Base-by-base conservation (phyloP, 2,888 invertebrate species). In the Unio delphinus region DNA sequence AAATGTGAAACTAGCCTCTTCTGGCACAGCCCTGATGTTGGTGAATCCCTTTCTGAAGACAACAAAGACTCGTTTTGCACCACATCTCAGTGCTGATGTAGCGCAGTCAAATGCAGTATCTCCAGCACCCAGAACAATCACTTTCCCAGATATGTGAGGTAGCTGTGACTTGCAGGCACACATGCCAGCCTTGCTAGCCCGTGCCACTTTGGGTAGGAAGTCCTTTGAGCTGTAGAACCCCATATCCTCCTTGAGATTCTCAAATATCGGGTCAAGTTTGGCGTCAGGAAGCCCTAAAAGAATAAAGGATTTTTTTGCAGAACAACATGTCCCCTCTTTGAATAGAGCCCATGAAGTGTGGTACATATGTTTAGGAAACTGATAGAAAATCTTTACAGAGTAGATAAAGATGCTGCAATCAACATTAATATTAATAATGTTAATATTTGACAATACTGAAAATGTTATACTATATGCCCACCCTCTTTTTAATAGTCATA, bases 41-140 rank as follows among this genome's bases (percentile, higher is more conserved):
- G 95, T 95, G 84, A 97, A 96, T 0, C 99, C 99, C 90, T 95
- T 96, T 30, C 99, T 92, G 90, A 99, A 99, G 18, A 96, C 95
- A 0, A 99, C 95, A 85, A 94, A 98, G 0, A 99, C 98, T 66
- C 95, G 93, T 54, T 92, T 92, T 0, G 99, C 99, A 0, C 99
- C 99, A 88, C 99, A 99, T 3, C 98, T 92, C 26, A 99, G 91
- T 0, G 98, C 97, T 0, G 98, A 98, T 0, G 99, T 99, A 0
- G 99, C 99, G 90, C 99, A 99, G 91, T 99, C 99, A 89, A 99
- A 99, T 0, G 99, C 99, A 0, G 99, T 99, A 89, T 99, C 99
- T 0, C 99, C 99, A 0, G 98, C 97, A 0, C 99, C 99, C 57
- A 99, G 91, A 0, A 99, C 98, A 70, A 99, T 93, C 18, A 95